Evolutionary conservation across 2,113 vertebrate genomes (phyloP), one percentile per base, ranked within the genome.

Genomic region (Pheucticus melanocephalus): DNA sequence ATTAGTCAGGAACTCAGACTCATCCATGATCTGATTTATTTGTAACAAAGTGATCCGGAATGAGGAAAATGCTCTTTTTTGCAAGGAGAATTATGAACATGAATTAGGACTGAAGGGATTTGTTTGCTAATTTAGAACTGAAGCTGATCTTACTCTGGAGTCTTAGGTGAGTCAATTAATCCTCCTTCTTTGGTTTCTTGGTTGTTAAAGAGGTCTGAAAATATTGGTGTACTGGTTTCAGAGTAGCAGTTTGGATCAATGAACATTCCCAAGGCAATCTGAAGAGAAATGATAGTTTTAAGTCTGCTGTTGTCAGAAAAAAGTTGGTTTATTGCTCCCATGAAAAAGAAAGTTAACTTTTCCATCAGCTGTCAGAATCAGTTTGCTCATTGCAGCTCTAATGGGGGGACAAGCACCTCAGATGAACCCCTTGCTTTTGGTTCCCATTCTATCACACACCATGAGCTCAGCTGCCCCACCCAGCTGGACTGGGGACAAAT

Each of bases 381-480:
- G 57, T 88, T 91, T 27, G 81, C 56, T 94, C 48, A 82, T 72
- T 86, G 6, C 48, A 30, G 12, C 30, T 73, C 44, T 70, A 59
- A 79, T 28, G 79, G 86, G 61, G 82, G 72, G 85, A 92, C 44
- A 90, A 57, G 15, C 68, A 88, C 69, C 92, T 78, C 37, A 5
- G 83, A 84, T 92, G 88, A 95, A 90, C 76, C 54, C 40, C 18
- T 2, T 73, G 84, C 91, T 92, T 83, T 80, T 80, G 82, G 75
- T 73, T 76, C 88, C 82, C 78, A 48, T 37, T 88, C 83, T 82
- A 94, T 71, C 84, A 88, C 81, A 87, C 73, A 87, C 57, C 72
- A 87, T 94, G 86, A 96, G 70, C 88, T 95, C 90, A 97, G 92
- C 91, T 84, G 96, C 97, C 95, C 31, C 95, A 91, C 95, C 95